phyloP scores from a whole-genome alignment of 30 jellyfish, hydroid and myxozoan genomes.

The Nemopilema nomurai region DNA sequence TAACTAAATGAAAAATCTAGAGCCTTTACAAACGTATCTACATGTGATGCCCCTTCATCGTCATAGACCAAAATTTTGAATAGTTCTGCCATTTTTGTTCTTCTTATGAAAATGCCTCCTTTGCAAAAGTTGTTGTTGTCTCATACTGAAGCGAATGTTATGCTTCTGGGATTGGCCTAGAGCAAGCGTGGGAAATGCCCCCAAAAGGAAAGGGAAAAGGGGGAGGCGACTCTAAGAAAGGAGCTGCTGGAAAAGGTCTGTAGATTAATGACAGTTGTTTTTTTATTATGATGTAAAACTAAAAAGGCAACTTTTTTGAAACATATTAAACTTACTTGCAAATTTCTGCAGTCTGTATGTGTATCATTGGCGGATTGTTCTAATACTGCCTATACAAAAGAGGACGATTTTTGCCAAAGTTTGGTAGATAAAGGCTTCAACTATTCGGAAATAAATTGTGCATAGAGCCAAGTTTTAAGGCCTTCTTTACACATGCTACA shows the following conservation, averaged over 20 bases:
- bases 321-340: too few relatives aligned
- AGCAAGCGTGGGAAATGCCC: not conserved
- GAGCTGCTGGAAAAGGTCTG: slow-evolving; percentile 58
- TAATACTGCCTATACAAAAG: too few relatives aligned
- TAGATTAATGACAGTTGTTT: not conserved
- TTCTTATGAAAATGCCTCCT: not conserved
- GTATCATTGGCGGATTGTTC: too few relatives aligned
- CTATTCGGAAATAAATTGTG: too few relatives aligned
- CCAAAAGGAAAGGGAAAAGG: slow-evolving; percentile 50
- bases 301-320: too few relatives aligned
- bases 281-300: not conserved
- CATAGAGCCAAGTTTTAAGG: too few relatives aligned
- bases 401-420: too few relatives aligned
- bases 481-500: too few relatives aligned
- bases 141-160: not conserved
- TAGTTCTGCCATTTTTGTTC: slow-evolving; percentile 10
- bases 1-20: slow-evolving; percentile 11
- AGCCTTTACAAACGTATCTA: slow-evolving; percentile 45
- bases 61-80: slow-evolving; percentile 42
- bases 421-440: too few relatives aligned
- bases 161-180: not conserved
- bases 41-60: slow-evolving; percentile 71
- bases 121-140: not conserved
- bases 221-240: slow-evolving; percentile 56
- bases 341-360: too few relatives aligned